Evolutionary conservation across 2,888 invertebrate genomes (phyloP).

Genomic region (Andrena flavipes): DNA sequence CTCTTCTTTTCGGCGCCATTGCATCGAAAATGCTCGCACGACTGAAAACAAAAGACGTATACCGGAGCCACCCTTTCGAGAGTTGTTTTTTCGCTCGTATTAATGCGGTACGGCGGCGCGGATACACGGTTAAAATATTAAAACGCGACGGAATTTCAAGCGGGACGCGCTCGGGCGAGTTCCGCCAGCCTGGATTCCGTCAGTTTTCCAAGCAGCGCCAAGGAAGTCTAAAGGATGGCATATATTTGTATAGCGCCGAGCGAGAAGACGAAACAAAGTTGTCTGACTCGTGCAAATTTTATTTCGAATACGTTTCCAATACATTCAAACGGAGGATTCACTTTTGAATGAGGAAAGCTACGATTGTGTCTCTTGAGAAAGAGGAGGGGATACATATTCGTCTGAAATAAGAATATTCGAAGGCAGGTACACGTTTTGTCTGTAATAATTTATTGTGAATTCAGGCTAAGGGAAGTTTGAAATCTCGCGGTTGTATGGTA

Average conservation of each 20-base stretch:
- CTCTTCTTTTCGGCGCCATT: constrained; percentile 72
- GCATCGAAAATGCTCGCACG: constrained; percentile 70
- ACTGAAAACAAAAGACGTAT: constrained; percentile 68
- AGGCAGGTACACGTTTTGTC: too few species aligned
- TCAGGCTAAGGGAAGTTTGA: too few species aligned
- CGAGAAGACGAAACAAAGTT: background rate
- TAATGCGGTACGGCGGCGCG: constrained; percentile 47
- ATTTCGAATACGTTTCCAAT: background rate
- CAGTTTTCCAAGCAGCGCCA: constrained; percentile 6
- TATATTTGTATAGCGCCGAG: background rate
- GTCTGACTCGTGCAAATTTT: background rate
- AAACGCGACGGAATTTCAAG: constrained; percentile 46
- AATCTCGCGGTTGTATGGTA: too few species aligned
- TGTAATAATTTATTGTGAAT: too few species aligned
- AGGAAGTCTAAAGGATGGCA: constrained; percentile 19
- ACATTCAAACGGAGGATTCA: too few species aligned
- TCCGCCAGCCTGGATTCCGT: constrained; percentile 5
- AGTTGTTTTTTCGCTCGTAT: constrained; percentile 59
- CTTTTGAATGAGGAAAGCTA: too few species aligned
- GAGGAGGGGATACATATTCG: too few species aligned
- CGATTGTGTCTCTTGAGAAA: too few species aligned
- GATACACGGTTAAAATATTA: constrained; percentile 64
- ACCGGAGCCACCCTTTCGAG: constrained; percentile 51
- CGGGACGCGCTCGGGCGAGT: constrained; percentile 1
- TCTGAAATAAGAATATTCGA: too few species aligned